Evolutionary conservation across 2,113 vertebrate species (phyloP), one percentile per base, ranked within the genome.

Genomic region (Aix galericulata): DNA sequence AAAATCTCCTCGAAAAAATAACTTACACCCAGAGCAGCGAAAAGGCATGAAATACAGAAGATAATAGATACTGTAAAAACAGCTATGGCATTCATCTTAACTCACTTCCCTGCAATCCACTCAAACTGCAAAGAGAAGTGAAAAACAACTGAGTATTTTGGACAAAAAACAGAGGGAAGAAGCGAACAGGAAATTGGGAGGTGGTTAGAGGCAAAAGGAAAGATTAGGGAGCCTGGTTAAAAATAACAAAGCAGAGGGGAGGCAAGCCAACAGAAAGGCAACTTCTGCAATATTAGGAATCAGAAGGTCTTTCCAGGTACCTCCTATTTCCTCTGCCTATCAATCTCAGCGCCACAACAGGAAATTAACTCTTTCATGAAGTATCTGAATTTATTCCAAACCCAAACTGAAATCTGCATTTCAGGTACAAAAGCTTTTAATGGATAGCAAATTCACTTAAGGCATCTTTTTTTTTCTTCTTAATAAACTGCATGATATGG

Each of bases 291-390:
- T 7, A 48, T 53, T 34, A 36, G 89, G 80, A 79, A 73, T 56
- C 80, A 60, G 36, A 72, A 76, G 81, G 22, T 87, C 88, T 91
- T 85, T 89, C 94, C 96, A 94, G 82, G 90, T 96, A 95, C 95
- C 94, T 93, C 94, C 93, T 95, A 89, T 94, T 96, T 97, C 97
- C 95, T 95, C 86, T 80, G 89, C 23, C 86, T 66, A 79, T 91
- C 96, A 91, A 87, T 26, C 92, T 31, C 74, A 21, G 80, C 82
- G 26, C 82, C 72, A 68, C 79, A 36, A 12, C 69, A 34, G 80
- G 34, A 10, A 11, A 63, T 96, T 96, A 97, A 97, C 96, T 87
- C 95, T 71, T 95, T 87, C 88, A 8, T 10, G 69, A 79, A 58
- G 56, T 2, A 52, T n/a, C 56, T 6, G 46, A 10, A 27, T 31